Percentiles rank a stretch among this genome's conserved stretches.
phyloP scores from a whole-genome alignment of 2,797 vertebrate genomes.

The Lutjanus campechanus region DNA sequence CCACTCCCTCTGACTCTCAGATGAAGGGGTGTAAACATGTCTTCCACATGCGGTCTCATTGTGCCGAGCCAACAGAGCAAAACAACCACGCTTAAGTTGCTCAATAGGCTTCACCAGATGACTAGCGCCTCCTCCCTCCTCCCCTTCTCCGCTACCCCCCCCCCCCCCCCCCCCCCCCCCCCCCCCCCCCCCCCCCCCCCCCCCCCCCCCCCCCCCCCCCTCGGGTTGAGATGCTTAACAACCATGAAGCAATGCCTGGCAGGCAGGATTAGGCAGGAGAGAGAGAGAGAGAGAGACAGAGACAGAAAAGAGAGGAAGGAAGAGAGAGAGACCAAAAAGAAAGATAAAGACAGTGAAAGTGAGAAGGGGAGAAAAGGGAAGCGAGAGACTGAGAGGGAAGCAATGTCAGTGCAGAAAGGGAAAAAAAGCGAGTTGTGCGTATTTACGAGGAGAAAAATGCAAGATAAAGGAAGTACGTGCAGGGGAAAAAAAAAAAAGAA shows the following conservation, averaged over 20 bases:
- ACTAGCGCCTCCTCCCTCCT: constrained; percentile 62
- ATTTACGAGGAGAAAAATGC: constrained; percentile 30
- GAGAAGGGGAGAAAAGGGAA: constrained; percentile 53
- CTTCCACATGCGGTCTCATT: constrained; percentile 79
- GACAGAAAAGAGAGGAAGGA: constrained; percentile 59
- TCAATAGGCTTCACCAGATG: constrained; percentile 78
- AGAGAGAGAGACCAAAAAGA: constrained; percentile 55
- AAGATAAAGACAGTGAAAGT: constrained; percentile 65
- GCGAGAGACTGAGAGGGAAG: constrained; percentile 39
- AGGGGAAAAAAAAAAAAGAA: fast-evolving
- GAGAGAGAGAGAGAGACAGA: constrained; percentile 52
- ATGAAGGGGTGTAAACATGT: constrained; percentile 76
- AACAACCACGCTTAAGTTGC: constrained; percentile 79
- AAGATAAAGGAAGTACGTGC: constrained; percentile 59
- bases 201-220: constrained; percentile 36
- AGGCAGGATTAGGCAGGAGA: constrained; percentile 79
- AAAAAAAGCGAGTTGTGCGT: constrained; percentile 1
- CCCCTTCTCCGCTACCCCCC: constrained; percentile 16
- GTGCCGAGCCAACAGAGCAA: constrained; percentile 80
- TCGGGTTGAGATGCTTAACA: constrained; percentile 83
- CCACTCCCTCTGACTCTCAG: constrained; percentile 59
- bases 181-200: constrained; percentile 49
- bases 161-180: no score
- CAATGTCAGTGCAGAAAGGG: constrained; percentile 16
- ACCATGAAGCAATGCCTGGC: constrained; percentile 82